These are phyloP conservation scores for Cricetomys ansorgei DNA, from an alignment of 2,113 vertebrate species.

Conservation along the genomic window DNA sequence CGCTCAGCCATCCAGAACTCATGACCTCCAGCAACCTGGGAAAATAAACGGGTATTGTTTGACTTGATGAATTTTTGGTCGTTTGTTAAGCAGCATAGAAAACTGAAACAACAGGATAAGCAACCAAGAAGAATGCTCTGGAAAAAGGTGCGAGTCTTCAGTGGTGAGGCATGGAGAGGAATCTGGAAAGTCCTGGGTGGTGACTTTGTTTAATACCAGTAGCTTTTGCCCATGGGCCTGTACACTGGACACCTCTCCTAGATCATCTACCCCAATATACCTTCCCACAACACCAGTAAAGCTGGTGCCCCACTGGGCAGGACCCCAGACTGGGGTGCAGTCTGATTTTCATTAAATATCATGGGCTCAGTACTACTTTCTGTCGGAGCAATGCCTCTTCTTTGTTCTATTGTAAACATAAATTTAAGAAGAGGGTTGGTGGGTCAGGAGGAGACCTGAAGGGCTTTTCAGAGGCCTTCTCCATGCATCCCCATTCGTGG, in stretches of 20 bases:
- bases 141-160: background rate
- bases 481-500: background rate
- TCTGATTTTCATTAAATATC: constrained; percentile 57
- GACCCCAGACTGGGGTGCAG: background rate
- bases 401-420: background rate
- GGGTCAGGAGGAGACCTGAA: background rate
- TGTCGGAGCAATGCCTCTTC: background rate
- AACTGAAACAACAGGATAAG: background rate
- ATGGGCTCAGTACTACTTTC: background rate
- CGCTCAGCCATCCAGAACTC: background rate
- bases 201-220: background rate
- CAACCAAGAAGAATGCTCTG: background rate
- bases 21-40: background rate
- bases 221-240: background rate
- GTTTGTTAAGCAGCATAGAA: constrained; percentile 15
- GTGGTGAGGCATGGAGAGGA: background rate
- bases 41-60: background rate
- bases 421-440: background rate
- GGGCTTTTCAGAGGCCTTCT: background rate
- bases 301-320: background rate
- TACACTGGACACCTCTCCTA: background rate
- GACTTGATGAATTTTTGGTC: background rate
- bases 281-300: background rate
- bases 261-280: background rate
- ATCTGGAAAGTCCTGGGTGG: background rate